phyloP scores from a whole-genome alignment of 2,113 vertebrate species.

The Mohoua ochrocephala region DNA sequence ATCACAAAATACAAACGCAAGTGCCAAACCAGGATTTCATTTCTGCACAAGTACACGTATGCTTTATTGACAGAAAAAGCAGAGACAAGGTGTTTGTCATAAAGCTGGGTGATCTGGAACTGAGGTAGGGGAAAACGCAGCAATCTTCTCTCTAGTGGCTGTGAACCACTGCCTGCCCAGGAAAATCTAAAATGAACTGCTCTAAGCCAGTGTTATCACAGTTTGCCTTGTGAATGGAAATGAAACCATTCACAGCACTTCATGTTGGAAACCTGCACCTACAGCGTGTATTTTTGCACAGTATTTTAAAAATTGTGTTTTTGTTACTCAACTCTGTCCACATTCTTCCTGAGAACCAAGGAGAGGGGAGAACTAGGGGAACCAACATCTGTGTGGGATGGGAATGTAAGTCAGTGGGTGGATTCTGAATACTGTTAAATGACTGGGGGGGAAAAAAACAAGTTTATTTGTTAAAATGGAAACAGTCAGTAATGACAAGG shows the following conservation, averaged over 20 bases:
- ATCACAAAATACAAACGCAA: not conserved
- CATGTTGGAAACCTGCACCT: not conserved
- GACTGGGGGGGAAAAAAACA: slow-evolving; percentile 56
- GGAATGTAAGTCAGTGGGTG: slow-evolving; percentile 75
- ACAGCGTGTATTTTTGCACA: not conserved
- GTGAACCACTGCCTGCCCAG: not conserved
- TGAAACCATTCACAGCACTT: not conserved
- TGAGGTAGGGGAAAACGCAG: not conserved
- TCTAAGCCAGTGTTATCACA: not conserved
- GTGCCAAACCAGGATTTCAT: slow-evolving; percentile 1
- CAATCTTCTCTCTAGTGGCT: not conserved
- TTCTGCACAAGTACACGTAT: not conserved
- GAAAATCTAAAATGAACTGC: not conserved
- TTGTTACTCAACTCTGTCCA: not conserved
- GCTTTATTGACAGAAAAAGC: not conserved
- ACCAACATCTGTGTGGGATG: slow-evolving; percentile 77
- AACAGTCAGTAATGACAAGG: slow-evolving; percentile 76
- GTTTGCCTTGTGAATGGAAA: not conserved
- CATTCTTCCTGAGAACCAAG: slow-evolving; percentile 35
- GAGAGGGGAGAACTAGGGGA: slow-evolving; percentile 37
- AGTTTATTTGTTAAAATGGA: slow-evolving; percentile 82
- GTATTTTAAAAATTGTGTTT: not conserved
- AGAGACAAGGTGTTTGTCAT: not conserved
- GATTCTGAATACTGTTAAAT: slow-evolving; percentile 66
- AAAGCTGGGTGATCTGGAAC: not conserved